Base-by-base conservation (phyloP, 2,888 invertebrate genomes). In the Harmothoe impar region DNA sequence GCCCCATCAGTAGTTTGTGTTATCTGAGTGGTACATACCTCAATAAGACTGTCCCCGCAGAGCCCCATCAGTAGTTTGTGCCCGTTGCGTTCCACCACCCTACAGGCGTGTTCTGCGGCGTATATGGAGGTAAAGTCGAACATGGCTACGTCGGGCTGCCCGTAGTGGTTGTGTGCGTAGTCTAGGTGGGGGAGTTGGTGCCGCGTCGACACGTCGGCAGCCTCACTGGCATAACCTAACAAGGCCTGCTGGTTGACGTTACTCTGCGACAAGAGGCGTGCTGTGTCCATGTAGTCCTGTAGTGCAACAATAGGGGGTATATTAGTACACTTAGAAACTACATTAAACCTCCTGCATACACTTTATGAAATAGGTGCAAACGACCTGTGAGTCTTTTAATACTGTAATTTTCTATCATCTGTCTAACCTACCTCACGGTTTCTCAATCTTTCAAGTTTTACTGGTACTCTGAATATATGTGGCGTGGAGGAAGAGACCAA, bases 61-160 rank as follows among this genome's bases (percentile, higher is more conserved):
- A 99, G 97, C 94, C 97, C 98, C 96, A 98, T 98, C 25, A 99
- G 96, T 7, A 99, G 96, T 78, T 97, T 97, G 93, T 98, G 97
- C 0, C 98, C 98, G 92, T 97, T 96, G 90, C 96, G 96, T 94
- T 97, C 98, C 23, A 98, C 96, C 31, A 99, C 97, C 94, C 98
- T 97, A 93, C 98, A 98, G 12, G 99, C 98, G 96, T 99, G 98
- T 96, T 99, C 99, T 0, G 99, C 98, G 0, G 98, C 98, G 96
- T 98, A 99, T 98, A 99, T 98, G 0, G 99, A 99, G 0, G 99
- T 99, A 96, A 99, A 99, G 96, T 99, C 99, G 96, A 99, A 99
- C 97, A 99, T 98, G 78, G 99, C 99, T 0, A 99, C 98, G 96
- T 99, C 99, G 0, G 99, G 98, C 95, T 98, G 98, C 0, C 99